These are phyloP conservation scores for Montipora capricornis DNA, from an alignment of 64 coral and sea anemone species.

Conservation along the genomic window DNA sequence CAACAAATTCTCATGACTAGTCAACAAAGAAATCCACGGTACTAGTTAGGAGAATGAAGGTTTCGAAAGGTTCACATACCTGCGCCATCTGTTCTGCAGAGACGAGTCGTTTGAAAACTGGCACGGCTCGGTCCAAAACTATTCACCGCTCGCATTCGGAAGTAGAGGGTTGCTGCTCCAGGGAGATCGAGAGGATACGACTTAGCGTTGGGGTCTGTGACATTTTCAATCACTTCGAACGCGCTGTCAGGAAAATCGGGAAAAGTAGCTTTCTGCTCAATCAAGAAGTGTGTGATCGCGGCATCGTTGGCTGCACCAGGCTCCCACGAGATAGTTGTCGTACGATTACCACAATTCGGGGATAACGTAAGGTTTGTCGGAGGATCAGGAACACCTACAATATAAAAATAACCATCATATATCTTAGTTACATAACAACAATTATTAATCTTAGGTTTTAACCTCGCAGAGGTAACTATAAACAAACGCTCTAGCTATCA, in stretches of 20 bases:
- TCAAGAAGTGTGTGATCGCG: constrained; percentile 62
- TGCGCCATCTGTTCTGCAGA: not conserved
- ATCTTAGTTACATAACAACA: too few species aligned
- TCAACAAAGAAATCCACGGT: too few species aligned
- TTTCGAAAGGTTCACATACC: not conserved
- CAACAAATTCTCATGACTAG: too few species aligned
- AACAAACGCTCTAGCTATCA: too few species aligned
- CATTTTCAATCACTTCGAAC: constrained; percentile 44
- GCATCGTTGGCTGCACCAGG: constrained; percentile 15
- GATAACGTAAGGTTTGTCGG: constrained; percentile 37
- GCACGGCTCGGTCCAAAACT: constrained; percentile 70
- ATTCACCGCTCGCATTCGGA: constrained; percentile 73
- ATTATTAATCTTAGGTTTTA: too few species aligned
- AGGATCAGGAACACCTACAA: constrained; percentile 77
- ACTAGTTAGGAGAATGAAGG: too few species aligned
- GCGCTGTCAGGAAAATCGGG: constrained; percentile 3
- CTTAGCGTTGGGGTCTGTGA: constrained; percentile 39
- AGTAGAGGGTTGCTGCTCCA: constrained; percentile 65
- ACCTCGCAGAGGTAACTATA: too few species aligned
- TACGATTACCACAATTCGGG: constrained; percentile 34
- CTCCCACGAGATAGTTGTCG: constrained; percentile 60
- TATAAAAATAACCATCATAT: not conserved
- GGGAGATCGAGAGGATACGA: constrained; percentile 52
- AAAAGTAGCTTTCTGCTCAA: constrained; percentile 61
- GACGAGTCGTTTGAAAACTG: constrained; percentile 49